These are phyloP conservation scores for Campoletis raptor DNA, from an alignment of 2,888 invertebrate genomes.

Conservation along the genomic window DNA sequence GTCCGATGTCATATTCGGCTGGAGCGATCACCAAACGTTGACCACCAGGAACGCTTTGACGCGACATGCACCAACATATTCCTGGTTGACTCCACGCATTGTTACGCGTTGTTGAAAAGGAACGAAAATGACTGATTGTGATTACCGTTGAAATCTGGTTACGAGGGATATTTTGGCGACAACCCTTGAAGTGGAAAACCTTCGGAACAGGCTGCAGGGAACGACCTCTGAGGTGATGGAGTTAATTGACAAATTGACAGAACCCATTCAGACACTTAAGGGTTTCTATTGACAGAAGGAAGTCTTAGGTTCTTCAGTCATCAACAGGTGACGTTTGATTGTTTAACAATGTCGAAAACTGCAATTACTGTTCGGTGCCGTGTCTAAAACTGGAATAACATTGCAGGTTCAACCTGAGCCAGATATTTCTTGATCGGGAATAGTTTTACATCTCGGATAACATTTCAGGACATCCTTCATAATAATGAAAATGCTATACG, in stretches of 20 bases:
- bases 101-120: not conserved
- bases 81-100: not conserved
- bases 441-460: not conserved
- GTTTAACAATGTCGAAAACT: not conserved
- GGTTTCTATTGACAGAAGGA: not conserved
- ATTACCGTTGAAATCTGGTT: not conserved
- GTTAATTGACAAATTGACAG: not conserved
- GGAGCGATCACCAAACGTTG: too few species aligned
- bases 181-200: not conserved
- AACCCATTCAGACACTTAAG: too few species aligned
- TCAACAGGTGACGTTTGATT: not conserved
- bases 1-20: too few species aligned
- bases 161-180: not conserved
- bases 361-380: not conserved
- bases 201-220: not conserved
- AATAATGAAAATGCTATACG: not conserved
- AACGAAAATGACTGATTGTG: not conserved
- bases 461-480: not conserved
- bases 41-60: too few species aligned
- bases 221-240: not conserved
- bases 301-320: not conserved
- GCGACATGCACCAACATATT: too few species aligned
- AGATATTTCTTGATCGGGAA: not conserved
- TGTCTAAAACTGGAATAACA: not conserved
- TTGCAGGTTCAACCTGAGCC: not conserved